Base-by-base conservation (phyloP, 2,113 vertebrate species). In the Cygnus atratus region DNA sequence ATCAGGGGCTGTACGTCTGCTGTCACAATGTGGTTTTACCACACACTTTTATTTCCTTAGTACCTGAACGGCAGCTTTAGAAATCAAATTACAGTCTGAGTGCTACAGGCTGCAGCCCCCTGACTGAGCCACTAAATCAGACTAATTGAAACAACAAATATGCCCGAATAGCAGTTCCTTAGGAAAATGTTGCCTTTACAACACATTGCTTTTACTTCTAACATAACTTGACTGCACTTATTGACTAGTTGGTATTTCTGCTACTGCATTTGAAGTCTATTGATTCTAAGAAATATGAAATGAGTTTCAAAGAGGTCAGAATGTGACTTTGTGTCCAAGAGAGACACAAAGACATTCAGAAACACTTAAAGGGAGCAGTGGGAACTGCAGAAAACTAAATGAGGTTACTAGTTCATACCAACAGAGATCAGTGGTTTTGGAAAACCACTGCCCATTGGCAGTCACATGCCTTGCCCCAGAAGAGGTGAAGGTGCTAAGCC, bases 91-190 rank as follows among this genome's bases (percentile, higher is more conserved):
- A 90, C 66, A 65, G 71, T 28, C 66, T 19, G 35, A 94, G 50
- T 71, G 87, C 94, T 90, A 80, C 92, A 90, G 89, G 92, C 96
- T 95, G 94, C 91, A 66, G 67, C 54, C 97, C 95, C 85, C 92
- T 70, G 66, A 74, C 88, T 88, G 77, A 96, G 88, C 67, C 91
- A 92, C 39, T 74, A 96, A 96, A 94, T 97, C 95, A 97, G 96
- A 71, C 24, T 61, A 95, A 96, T 94, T 95, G 96, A 96, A 93
- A 94, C 74, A 95, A 96, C 82, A 97, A 96, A 97, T 92, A 88
- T 35, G 65, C 91, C 93, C 55, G 35, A 90, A 62, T 17, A 66
- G 87, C 77, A 68, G 88, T 74, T 97, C 84, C 90, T 73, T 61
- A 43, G 80, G 91, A 95, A 96, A 93, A 96, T 41, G 74, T 35